Evolutionary conservation across 2,888 invertebrate species (phyloP), one percentile per base, ranked within the genome.

Genomic region (Pomacea canaliculata): DNA sequence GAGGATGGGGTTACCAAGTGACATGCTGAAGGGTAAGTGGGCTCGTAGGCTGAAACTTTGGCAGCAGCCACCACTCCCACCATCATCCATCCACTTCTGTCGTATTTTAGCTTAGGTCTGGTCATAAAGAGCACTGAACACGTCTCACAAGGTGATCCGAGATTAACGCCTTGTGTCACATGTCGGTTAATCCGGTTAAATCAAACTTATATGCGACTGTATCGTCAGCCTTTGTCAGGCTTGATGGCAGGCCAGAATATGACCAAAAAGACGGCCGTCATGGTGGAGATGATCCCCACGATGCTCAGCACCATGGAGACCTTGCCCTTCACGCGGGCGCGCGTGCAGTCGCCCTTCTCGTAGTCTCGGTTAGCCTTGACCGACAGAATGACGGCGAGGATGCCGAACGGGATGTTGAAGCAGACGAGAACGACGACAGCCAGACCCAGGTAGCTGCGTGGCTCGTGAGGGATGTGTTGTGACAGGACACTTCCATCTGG

Each of bases 351-450:
- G 27, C 81, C 82, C 27, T 78, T 78, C 51, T 78, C 74, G 71
- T 76, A 81, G 66, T 81, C 82, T 37, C 78, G 78, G 69, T 82
- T 80, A 13, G 82, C 80, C 71, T 79, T 81, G 46, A 82, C 77
- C 8, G 82, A 81, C n/a, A 82, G 73, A n/a, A 81, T 73, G 3
- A 81, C 79, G 48, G 82, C 81, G 19, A 80, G 68, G 51, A 82
- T 75, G 46, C 82, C 82, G 65, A 82, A 76, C n/a, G 80, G 79
- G n/a, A 77, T 78, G 71, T 82, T 82, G 69, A 81, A 82, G 66
- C 82, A 82, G 37, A 82, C 65, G 23, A 81, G 78, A n/a, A 80
- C 81, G 46, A 82, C 79, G 16, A 82, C 80, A 0, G 82, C 81
- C 65, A 82, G 69, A 0, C 82, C 82, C 69, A 82, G 78, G 71